phyloP scores from a whole-genome alignment of 1,140 invertebrate species.

The Laupala kohalensis region DNA sequence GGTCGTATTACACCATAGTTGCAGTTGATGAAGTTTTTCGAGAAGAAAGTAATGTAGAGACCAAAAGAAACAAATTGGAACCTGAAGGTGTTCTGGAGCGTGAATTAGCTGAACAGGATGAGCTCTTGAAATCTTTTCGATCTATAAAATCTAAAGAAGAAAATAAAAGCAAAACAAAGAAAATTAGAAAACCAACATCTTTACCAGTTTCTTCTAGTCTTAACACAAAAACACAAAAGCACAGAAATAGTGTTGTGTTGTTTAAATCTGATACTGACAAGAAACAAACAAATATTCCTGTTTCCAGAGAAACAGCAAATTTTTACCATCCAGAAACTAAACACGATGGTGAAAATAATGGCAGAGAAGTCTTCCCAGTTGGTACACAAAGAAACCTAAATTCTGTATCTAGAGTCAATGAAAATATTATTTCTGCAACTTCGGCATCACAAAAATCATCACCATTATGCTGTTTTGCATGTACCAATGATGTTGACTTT shows the following conservation, averaged over 20 bases:
- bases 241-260: neutral
- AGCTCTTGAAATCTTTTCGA: slow-evolving; percentile 21
- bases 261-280: neutral
- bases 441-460: too few species aligned
- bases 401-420: too few species aligned
- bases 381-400: too few species aligned
- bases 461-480: neutral
- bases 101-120: slow-evolving; percentile 23
- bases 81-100: slow-evolving; percentile 14
- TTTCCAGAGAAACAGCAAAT: too few species aligned
- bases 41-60: neutral
- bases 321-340: too few species aligned
- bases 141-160: slow-evolving; percentile 19
- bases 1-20: slow-evolving; percentile 21
- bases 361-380: too few species aligned
- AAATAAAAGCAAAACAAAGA: slow-evolving; percentile 9
- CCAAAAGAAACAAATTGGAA: neutral
- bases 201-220: slow-evolving; percentile 10
- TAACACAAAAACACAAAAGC: slow-evolving; percentile 7
- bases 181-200: slow-evolving; percentile 15
- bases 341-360: too few species aligned
- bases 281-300: neutral
- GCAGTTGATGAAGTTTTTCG: slow-evolving; percentile 19
- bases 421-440: too few species aligned
- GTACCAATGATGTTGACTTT: neutral